Evolutionary conservation across 92 coral and sea anemone genomes (phyloP).

Genomic region (Phenganax marumi): DNA sequence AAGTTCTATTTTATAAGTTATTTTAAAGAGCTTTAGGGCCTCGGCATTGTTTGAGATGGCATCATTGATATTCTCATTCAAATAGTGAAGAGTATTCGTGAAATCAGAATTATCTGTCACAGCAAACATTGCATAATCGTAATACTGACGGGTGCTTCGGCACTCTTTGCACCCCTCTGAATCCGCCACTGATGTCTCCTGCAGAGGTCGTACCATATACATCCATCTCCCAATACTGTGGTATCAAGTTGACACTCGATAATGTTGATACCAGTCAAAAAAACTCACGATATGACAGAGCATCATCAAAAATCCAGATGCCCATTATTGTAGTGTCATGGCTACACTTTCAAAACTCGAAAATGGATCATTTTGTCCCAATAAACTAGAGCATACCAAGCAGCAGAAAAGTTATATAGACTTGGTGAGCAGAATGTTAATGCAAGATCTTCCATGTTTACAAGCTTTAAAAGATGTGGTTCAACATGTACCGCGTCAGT

Average conservation of each 20-base stretch:
- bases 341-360: conserved; percentile 46
- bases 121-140: too few species aligned
- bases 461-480: background rate
- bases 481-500: conserved; percentile 28
- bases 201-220: background rate
- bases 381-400: conserved; percentile 3
- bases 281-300: conserved; percentile 61
- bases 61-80: too few species aligned
- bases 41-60: too few species aligned
- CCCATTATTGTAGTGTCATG: conserved; percentile 66
- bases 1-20: too few species aligned
- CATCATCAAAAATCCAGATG: conserved; percentile 63
- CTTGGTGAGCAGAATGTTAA: conserved; percentile 14
- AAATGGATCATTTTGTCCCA: conserved; percentile 24
- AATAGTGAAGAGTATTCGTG: too few species aligned
- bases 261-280: conserved; percentile 35
- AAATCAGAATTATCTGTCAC: too few species aligned
- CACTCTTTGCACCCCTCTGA: too few species aligned
- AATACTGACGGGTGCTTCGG: too few species aligned
- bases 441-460: conserved; percentile 5
- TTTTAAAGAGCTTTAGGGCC: too few species aligned
- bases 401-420: background rate
- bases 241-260: conserved; percentile 29
- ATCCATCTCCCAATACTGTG: conserved; percentile 13
- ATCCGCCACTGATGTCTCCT: too few species aligned